These are phyloP conservation scores for Drepana arcuata DNA, from an alignment of 1,140 invertebrate species.

Conservation along the genomic window DNA sequence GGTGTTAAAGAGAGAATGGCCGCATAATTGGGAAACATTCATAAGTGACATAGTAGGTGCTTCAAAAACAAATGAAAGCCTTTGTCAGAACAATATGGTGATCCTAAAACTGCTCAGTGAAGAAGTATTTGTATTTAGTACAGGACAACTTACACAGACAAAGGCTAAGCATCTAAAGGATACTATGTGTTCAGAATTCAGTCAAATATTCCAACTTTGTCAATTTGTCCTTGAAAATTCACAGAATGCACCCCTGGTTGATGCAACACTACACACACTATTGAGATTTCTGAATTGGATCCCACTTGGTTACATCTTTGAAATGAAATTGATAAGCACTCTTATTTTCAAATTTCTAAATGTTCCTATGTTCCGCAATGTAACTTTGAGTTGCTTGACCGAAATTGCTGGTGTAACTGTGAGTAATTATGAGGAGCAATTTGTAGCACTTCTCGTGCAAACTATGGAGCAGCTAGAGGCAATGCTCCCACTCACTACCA, in stretches of 20 bases:
- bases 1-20: constrained; percentile 99
- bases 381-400: constrained; percentile 97
- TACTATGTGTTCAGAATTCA: constrained; percentile 99
- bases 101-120: constrained; percentile 98
- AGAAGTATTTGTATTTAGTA: constrained; percentile 99
- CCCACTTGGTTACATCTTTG: constrained; percentile 99
- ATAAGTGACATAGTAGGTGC: constrained; percentile 99
- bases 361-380: constrained; percentile 98
- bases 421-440: constrained; percentile 93
- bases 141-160: constrained; percentile 97
- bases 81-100: constrained; percentile 99
- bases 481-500: constrained; percentile 92
- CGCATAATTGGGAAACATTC: constrained; percentile 99
- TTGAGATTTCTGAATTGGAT: constrained; percentile 99
- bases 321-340: constrained; percentile 96
- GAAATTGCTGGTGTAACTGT: constrained; percentile 95
- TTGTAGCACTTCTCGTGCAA: constrained; percentile 89
- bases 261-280: constrained; percentile 95
- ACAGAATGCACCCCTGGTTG: constrained; percentile 94
- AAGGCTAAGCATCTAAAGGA: constrained; percentile 99
- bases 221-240: constrained; percentile 99
- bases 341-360: constrained; percentile 98
- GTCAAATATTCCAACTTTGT: constrained; percentile 97
- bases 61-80: constrained; percentile 97
- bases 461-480: constrained; percentile 93